A percentile compares a stretch with the other conserved stretches of the same genome.
Conservation (phyloP, 2,113 vertebrate genomes). For the Anhinga anhinga region DNA sequence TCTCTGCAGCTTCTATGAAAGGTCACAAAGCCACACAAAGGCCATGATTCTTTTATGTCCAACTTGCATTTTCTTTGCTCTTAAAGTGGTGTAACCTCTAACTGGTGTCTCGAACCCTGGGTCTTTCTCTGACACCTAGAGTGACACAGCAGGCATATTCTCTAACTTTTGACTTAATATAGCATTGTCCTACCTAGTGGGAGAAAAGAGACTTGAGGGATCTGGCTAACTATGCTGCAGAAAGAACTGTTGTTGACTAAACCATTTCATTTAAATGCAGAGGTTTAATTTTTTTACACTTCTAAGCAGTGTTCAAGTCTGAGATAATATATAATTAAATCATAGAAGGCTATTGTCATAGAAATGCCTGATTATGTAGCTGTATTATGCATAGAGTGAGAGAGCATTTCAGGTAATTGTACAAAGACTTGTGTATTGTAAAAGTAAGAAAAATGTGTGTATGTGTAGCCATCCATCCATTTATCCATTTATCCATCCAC, state of each 20-base stretch:
- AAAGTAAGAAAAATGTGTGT: background rate
- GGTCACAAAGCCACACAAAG: background rate
- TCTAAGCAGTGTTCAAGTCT: background rate
- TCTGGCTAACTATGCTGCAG: background rate
- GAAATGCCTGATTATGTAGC: background rate
- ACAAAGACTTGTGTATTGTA: background rate
- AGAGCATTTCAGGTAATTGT: background rate
- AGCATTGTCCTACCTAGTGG: background rate
- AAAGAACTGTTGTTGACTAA: background rate
- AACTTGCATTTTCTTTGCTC: background rate
- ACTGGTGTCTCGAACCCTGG: background rate
- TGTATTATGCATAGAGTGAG: background rate
- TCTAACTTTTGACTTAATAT: background rate
- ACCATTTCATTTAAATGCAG: background rate
- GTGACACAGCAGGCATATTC: background rate
- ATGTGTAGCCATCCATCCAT: background rate
- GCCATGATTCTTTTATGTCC: background rate
- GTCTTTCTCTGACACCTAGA: background rate
- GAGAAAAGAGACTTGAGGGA: background rate
- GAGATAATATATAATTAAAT: background rate
- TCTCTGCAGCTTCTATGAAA: background rate
- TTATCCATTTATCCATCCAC: background rate
- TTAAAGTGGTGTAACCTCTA: background rate
- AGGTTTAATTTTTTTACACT: background rate
- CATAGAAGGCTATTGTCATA: background rate